phyloP scores from a whole-genome alignment of 2,797 vertebrate genomes.

The Schizothorax lantsangensis region DNA sequence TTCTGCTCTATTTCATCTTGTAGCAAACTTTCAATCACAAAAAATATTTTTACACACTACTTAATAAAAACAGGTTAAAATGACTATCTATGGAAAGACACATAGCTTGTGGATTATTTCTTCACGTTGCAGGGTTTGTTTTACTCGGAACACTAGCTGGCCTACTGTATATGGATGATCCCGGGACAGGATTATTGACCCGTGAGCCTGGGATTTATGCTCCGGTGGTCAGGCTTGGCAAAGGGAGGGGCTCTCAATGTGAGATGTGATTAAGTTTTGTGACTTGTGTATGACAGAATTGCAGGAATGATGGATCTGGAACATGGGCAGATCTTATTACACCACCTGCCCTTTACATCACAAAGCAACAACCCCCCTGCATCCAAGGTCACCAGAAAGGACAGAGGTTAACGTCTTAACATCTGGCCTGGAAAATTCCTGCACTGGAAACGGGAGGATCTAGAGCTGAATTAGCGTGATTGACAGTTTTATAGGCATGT shows the following conservation, averaged over 20 bases:
- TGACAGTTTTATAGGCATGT: neutral
- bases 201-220: slow-evolving; percentile 43
- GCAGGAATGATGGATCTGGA: slow-evolving; percentile 46
- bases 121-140: neutral
- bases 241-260: slow-evolving; percentile 9
- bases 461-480: neutral
- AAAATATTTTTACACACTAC: neutral
- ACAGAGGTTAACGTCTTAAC: slow-evolving; percentile 42
- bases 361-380: slow-evolving; percentile 9
- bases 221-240: slow-evolving; percentile 10
- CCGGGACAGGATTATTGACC: slow-evolving; percentile 42
- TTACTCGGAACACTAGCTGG: neutral
- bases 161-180: slow-evolving; percentile 4
- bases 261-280: slow-evolving; percentile 52
- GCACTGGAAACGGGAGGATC: neutral
- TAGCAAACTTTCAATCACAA: neutral
- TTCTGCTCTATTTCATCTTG: neutral
- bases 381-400: slow-evolving; percentile 31
- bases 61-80: neutral
- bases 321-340: slow-evolving; percentile 46
- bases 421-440: neutral
- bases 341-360: slow-evolving; percentile 47
- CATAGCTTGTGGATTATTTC: neutral
- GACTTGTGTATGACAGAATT: slow-evolving; percentile 49
- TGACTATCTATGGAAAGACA: neutral